Conservation (phyloP, 2,113 vertebrate species). For the Callorhinus ursinus region DNA sequence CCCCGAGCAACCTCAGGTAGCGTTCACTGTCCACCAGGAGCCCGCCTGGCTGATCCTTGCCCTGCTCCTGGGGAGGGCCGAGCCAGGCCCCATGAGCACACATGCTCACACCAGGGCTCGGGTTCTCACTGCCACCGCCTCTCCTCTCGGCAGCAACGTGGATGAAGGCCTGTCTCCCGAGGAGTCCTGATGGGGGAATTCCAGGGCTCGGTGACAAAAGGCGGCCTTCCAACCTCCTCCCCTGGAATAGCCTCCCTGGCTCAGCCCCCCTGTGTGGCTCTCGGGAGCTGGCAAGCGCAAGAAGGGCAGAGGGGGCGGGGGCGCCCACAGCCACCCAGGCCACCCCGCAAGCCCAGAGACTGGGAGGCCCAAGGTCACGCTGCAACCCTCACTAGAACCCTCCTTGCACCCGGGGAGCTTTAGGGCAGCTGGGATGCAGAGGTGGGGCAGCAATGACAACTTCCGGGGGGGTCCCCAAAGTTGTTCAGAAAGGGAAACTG, state of each 20-base stretch:
- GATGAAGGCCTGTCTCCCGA: background rate
- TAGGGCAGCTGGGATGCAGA: background rate
- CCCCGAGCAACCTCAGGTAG: background rate
- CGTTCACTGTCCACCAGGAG: accelerated
- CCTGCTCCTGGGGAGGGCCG: background rate
- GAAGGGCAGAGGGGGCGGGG: background rate
- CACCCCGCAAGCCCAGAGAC: background rate
- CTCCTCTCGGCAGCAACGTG: background rate
- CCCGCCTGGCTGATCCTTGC: background rate
- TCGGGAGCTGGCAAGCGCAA: background rate
- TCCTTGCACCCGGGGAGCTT: too few species aligned
- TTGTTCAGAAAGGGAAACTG: background rate
- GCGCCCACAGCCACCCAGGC: background rate
- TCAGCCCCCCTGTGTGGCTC: background rate
- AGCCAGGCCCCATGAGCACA: background rate
- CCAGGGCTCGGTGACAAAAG: conserved; percentile 59
- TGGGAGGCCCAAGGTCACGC: background rate
- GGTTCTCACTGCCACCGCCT: background rate
- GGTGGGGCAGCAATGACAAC: background rate
- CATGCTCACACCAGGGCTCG: background rate
- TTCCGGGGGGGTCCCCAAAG: background rate
- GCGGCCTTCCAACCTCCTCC: conserved; percentile 38
- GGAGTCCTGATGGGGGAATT: conserved; percentile 59
- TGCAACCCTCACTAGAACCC: background rate
- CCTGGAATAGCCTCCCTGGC: conserved; percentile 15